Conservation (phyloP, 2,113 vertebrate genomes). For the Caretta caretta region DNA sequence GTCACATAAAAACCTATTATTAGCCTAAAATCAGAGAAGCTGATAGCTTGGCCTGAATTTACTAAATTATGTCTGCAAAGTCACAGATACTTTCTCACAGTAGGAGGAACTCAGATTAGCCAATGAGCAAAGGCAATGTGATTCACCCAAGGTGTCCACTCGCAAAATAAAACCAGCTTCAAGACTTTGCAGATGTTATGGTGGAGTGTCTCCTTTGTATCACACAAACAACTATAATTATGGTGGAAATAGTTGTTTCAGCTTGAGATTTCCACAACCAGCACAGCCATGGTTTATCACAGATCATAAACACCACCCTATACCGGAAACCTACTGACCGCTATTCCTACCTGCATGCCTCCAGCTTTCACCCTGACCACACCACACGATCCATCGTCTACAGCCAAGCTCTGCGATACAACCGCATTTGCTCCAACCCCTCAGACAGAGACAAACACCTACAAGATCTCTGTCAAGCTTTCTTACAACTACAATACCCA, state of each 20-base stretch:
- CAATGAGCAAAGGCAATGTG: neutral
- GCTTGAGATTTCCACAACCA: neutral
- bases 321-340: too few species aligned
- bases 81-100: neutral
- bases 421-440: too few species aligned
- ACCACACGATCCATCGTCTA: too few species aligned
- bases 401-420: too few species aligned
- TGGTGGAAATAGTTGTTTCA: neutral
- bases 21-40: constrained; percentile 2
- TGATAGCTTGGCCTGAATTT: neutral
- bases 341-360: too few species aligned
- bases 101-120: neutral
- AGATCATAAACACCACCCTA: too few species aligned
- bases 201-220: neutral
- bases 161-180: neutral
- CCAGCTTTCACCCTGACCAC: too few species aligned
- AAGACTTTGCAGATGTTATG: neutral
- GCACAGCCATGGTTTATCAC: neutral
- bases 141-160: neutral
- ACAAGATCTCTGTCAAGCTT: too few species aligned
- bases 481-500: too few species aligned
- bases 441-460: too few species aligned
- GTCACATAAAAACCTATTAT: constrained; percentile 16
- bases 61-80: neutral
- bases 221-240: neutral